Conservation (phyloP, 92 coral and sea anemone species). For the Heliopora coerulea region DNA sequence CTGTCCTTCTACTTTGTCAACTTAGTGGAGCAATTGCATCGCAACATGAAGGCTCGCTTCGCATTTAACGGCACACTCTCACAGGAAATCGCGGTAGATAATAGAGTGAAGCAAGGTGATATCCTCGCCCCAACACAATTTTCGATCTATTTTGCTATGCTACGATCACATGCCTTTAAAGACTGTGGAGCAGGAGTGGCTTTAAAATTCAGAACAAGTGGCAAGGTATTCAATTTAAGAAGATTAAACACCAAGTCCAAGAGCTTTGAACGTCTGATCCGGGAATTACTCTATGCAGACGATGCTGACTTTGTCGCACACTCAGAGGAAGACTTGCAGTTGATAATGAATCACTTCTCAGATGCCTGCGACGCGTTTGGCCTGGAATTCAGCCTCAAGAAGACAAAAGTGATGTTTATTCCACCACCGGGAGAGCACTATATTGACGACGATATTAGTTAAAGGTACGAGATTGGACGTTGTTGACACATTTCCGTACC, state of each 20-base stretch:
- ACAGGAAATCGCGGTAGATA: slow-evolving; percentile 11
- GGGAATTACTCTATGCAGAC: slow-evolving; percentile 33
- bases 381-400: no score
- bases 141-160: slow-evolving; percentile 29
- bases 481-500: slow-evolving; percentile 41
- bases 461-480: slow-evolving; percentile 28
- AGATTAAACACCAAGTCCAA: neutral
- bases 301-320: no score
- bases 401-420: no score
- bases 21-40: slow-evolving; percentile 20
- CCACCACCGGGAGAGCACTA: slow-evolving; percentile 29
- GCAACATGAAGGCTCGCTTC: slow-evolving; percentile 4
- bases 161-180: slow-evolving; percentile 29
- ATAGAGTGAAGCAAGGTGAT: slow-evolving; percentile 42
- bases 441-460: slow-evolving; percentile 16
- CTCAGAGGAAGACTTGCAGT: no score
- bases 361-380: no score
- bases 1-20: slow-evolving; percentile 23
- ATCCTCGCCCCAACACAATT: slow-evolving; percentile 21
- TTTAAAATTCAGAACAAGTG: slow-evolving; percentile 30
- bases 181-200: slow-evolving; percentile 24
- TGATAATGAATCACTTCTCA: no score
- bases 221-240: slow-evolving; percentile 30
- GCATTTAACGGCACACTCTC: slow-evolving; percentile 6
- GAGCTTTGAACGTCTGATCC: neutral